These are phyloP conservation scores for Lepus timidus DNA, from an alignment of 2,113 vertebrate genomes.

Conservation along the genomic window DNA sequence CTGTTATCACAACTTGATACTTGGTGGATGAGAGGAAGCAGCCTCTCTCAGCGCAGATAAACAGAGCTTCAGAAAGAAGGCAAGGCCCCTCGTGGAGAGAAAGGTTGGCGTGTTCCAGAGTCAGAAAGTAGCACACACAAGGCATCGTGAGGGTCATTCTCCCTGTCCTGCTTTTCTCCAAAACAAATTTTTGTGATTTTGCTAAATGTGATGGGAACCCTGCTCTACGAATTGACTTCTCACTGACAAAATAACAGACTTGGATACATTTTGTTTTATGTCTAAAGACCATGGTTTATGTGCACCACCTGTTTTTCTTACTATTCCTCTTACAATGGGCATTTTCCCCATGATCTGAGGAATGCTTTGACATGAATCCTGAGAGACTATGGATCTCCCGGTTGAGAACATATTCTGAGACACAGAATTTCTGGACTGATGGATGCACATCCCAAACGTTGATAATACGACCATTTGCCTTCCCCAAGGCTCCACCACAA, in stretches of 20 bases:
- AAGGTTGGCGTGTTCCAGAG: not conserved
- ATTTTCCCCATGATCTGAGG: not conserved
- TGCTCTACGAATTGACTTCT: not conserved
- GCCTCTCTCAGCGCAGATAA: too few species aligned
- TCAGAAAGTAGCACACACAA: not conserved
- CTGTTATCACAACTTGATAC: not conserved
- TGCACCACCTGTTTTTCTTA: not conserved
- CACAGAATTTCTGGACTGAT: slow-evolving; percentile 5
- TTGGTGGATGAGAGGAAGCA: not conserved
- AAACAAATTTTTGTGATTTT: not conserved
- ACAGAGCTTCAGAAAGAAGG: too few species aligned
- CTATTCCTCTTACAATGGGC: not conserved
- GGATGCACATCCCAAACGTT: not conserved
- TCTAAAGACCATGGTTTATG: not conserved
- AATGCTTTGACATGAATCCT: not conserved
- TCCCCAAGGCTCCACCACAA: not conserved
- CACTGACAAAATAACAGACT: not conserved
- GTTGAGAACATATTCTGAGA: slow-evolving; percentile 22
- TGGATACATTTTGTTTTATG: not conserved
- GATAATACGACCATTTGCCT: not conserved
- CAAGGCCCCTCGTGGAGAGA: not conserved
- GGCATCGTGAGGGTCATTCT: not conserved
- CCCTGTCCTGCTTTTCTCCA: not conserved
- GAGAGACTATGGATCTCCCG: not conserved
- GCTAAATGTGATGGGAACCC: not conserved